These are phyloP conservation scores for Leptoteleia sp. DNA, from an alignment of 1,140 invertebrate genomes.

Conservation along the genomic window DNA sequence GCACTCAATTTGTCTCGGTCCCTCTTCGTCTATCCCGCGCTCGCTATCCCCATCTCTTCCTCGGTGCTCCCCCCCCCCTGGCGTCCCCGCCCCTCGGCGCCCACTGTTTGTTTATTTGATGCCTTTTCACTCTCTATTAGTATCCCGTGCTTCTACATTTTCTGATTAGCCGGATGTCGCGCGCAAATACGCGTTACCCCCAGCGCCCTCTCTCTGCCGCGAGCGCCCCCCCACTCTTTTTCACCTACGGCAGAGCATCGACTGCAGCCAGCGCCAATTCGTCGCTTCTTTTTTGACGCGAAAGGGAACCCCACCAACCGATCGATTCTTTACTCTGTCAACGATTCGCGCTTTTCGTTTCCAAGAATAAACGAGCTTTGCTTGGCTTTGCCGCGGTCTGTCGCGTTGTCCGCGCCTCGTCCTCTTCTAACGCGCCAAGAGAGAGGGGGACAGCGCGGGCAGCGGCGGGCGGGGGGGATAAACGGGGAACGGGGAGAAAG, in stretches of 20 bases:
- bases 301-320: conserved; percentile 62
- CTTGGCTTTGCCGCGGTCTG: conserved; percentile 68
- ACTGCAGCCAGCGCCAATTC: conserved; percentile 67
- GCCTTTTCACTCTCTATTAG: conserved; percentile 82
- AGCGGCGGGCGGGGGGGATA: conserved; percentile 11
- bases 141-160: conserved; percentile 80
- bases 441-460: too few relatives aligned
- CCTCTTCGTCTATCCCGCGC: conserved; percentile 39
- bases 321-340: conserved; percentile 72
- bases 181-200: conserved; percentile 72
- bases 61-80: conserved; percentile 40
- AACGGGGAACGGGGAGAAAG: conserved; percentile 50
- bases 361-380: conserved; percentile 68
- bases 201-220: conserved; percentile 33
- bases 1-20: conserved; percentile 66
- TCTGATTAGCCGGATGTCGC: conserved; percentile 81
- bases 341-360: conserved; percentile 70
- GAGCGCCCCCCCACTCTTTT: conserved; percentile 44
- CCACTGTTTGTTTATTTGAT: conserved; percentile 81
- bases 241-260: conserved; percentile 60
- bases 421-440: too few relatives aligned
- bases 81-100: conserved; percentile 47
- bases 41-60: conserved; percentile 43
- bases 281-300: conserved; percentile 70
- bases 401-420: conserved; percentile 68